Conservation (phyloP, 2,113 vertebrate genomes). For the Danio rerio region DNA sequence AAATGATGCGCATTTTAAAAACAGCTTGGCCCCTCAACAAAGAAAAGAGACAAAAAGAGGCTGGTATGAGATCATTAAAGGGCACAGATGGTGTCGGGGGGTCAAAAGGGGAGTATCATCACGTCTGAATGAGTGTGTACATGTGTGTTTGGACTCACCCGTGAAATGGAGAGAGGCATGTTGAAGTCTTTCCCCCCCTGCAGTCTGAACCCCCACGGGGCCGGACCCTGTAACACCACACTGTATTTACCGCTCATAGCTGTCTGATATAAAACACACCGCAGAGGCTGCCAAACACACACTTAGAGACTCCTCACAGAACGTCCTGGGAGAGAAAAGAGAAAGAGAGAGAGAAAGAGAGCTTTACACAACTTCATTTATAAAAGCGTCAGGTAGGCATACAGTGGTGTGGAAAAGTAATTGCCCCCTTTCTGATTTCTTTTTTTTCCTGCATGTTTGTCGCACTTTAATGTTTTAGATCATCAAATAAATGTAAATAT, state of each 20-base stretch:
- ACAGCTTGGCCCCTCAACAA: background rate
- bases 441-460: too few species aligned
- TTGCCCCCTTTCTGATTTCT: too few species aligned
- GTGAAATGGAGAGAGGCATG: constrained; percentile 93
- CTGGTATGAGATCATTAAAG: constrained; percentile 7
- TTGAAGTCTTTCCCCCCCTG: constrained; percentile 99
- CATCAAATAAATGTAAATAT: too few species aligned
- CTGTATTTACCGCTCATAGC: constrained; percentile 93
- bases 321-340: background rate
- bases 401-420: too few species aligned
- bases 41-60: constrained; percentile 5
- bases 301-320: constrained; percentile 2
- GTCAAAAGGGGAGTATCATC: background rate
- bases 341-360: constrained; percentile 1
- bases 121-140: constrained; percentile 2
- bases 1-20: background rate
- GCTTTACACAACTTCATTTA: too few species aligned
- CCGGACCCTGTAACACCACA: constrained; percentile 86
- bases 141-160: constrained; percentile 78
- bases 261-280: constrained; percentile 55
- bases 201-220: constrained; percentile 97
- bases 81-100: constrained; percentile 28
- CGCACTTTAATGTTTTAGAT: too few species aligned
- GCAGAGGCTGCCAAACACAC: constrained; percentile 30
- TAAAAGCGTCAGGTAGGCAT: too few species aligned